Conservation (phyloP, 1,140 invertebrate species). For the Nephotettix cincticeps region DNA sequence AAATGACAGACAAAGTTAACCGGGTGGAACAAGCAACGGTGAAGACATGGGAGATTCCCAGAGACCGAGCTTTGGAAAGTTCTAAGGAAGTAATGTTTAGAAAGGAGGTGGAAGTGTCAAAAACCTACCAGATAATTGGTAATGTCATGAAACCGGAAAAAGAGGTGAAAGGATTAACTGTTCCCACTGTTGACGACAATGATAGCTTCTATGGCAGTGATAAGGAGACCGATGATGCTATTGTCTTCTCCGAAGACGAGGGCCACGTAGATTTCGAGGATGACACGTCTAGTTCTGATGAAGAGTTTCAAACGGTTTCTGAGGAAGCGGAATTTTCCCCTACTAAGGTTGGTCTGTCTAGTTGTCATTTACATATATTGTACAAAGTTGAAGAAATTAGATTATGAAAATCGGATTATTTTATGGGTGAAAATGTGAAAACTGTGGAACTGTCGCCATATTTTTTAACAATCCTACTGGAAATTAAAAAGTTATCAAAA, state of each 20-base stretch:
- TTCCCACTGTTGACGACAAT: conserved; percentile 47
- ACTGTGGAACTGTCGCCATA: too few relatives aligned
- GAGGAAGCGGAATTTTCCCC: not conserved
- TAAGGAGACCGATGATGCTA: conserved; percentile 62
- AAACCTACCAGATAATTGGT: conserved; percentile 42
- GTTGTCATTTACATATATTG: too few relatives aligned
- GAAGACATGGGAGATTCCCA: conserved; percentile 33
- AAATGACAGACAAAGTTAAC: conserved; percentile 42
- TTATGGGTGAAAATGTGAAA: conserved; percentile 1
- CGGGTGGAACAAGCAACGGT: conserved; percentile 40
- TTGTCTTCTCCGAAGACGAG: conserved; percentile 69
- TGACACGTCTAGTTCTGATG: conserved; percentile 44
- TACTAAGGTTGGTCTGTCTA: not conserved
- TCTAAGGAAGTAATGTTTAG: conserved; percentile 40
- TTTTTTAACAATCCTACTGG: too few relatives aligned
- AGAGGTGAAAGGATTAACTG: conserved; percentile 40
- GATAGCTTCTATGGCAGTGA: conserved; percentile 65
- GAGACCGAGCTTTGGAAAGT: conserved; percentile 42
- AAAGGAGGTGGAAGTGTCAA: conserved; percentile 43
- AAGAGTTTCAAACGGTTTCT: conserved; percentile 40
- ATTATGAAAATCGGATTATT: not conserved
- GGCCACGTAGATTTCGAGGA: conserved; percentile 51
- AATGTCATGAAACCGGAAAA: conserved; percentile 39
- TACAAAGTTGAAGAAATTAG: too few relatives aligned
- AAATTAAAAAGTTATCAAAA: too few relatives aligned